Conservation (phyloP, 2,797 vertebrate species). For the Orestias chungarensis region DNA sequence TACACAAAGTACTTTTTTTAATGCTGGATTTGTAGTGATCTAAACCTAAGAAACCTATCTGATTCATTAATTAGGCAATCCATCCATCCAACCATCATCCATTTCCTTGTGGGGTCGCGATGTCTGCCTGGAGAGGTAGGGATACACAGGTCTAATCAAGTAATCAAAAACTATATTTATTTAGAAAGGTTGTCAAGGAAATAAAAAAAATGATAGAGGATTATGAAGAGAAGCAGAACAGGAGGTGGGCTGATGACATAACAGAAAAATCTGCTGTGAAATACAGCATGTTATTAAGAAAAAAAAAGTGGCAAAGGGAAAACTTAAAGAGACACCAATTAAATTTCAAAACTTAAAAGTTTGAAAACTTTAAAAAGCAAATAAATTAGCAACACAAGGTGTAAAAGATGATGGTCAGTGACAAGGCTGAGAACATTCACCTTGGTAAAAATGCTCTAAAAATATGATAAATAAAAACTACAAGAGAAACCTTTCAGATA, state of each 20-base stretch:
- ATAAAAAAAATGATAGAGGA: constrained; percentile 8
- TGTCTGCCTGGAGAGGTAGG: too few species aligned
- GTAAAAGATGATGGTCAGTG: constrained; percentile 13
- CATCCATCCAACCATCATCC: too few species aligned
- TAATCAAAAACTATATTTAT: not conserved
- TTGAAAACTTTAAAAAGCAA: constrained; percentile 5
- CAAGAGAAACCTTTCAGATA: constrained; percentile 40
- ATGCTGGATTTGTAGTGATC: not conserved
- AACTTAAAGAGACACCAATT: not conserved
- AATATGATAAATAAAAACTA: not conserved
- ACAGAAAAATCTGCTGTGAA: constrained; percentile 12
- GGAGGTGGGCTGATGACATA: constrained; percentile 22
- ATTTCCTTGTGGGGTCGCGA: too few species aligned
- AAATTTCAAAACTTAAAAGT: not conserved
- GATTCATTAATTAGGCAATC: too few species aligned
- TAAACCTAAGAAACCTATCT: too few species aligned
- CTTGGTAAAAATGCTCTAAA: constrained; percentile 4
- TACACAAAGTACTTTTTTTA: not conserved
- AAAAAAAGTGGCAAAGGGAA: constrained; percentile 9
- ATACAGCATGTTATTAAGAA: not conserved
- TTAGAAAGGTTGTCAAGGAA: not conserved
- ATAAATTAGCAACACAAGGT: constrained; percentile 1
- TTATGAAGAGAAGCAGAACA: not conserved
- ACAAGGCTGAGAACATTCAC: constrained; percentile 7
- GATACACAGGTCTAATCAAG: not conserved